Evolutionary conservation across 2,113 vertebrate species (phyloP).

Genomic region (Onychostruthus taczanowskii): DNA sequence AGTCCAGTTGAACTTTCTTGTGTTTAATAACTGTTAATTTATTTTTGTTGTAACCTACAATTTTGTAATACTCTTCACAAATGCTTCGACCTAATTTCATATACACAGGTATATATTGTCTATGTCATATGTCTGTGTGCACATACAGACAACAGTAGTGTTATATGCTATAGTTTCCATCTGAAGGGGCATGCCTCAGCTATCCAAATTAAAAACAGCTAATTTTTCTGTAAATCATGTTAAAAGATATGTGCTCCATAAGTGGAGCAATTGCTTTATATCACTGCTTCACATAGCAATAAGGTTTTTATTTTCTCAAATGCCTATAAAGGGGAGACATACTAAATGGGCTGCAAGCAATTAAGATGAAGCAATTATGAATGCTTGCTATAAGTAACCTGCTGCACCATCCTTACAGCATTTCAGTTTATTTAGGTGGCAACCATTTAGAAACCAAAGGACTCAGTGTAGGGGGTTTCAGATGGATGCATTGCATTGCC

Average conservation of each 20-base stretch:
- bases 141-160: neutral
- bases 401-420: neutral
- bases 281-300: neutral
- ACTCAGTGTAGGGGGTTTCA: neutral
- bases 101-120: neutral
- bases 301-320: neutral
- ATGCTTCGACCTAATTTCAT: neutral
- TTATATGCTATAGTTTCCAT: neutral
- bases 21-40: neutral
- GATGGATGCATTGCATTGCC: neutral
- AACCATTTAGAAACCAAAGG: neutral
- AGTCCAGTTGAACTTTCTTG: neutral
- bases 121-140: neutral
- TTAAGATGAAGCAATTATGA: neutral
- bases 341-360: neutral
- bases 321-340: neutral
- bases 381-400: neutral
- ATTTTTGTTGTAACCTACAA: neutral
- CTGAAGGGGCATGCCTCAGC: neutral
- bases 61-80: neutral
- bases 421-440: neutral
- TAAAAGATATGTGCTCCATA: neutral
- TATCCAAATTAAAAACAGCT: neutral
- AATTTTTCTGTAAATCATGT: neutral
- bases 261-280: neutral